A percentile compares a stretch with the other conserved stretches of the same genome.
phyloP scores from a whole-genome alignment of 2,113 vertebrate genomes.

The Hippocampus abdominalis region DNA sequence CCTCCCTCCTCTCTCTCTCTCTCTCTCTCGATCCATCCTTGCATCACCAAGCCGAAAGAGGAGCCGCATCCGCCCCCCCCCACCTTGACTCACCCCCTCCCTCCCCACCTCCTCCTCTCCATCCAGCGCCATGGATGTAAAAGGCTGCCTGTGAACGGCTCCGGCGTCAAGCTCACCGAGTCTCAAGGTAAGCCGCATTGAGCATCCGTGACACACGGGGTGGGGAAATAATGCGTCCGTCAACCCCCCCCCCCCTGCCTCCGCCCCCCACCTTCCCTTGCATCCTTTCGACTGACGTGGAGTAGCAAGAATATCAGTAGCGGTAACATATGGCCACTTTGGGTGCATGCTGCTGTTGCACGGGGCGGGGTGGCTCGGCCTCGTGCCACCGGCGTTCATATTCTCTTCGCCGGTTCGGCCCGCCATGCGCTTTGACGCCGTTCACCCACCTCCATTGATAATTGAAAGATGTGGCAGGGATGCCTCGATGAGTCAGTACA shows the following conservation, averaged over 20 bases:
- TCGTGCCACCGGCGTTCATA: background rate
- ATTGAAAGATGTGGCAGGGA: background rate
- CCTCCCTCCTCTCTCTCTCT: conserved; percentile 42
- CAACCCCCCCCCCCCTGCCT: background rate
- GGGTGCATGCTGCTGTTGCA: background rate
- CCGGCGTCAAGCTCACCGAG: background rate
- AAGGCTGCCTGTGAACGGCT: conserved; percentile 2
- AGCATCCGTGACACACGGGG: conserved; percentile 22
- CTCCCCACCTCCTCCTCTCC: background rate
- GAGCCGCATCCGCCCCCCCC: conserved; percentile 15
- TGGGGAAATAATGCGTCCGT: background rate
- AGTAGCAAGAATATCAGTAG: conserved; percentile 18
- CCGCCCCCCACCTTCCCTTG: background rate
- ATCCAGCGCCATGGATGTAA: background rate
- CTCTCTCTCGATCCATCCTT: conserved; percentile 30
- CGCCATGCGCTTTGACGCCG: background rate
- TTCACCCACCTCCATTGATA: background rate
- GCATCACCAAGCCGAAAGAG: conserved; percentile 32
- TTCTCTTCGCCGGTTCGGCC: background rate
- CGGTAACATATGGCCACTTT: conserved; percentile 26
- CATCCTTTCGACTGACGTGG: conserved; percentile 48
- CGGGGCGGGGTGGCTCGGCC: background rate
- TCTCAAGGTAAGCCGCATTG: conserved; percentile 9
- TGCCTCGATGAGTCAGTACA: no score
- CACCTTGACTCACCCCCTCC: background rate